These are phyloP conservation scores for Acheta domesticus DNA, from an alignment of 2,888 invertebrate species.

Conservation along the genomic window DNA sequence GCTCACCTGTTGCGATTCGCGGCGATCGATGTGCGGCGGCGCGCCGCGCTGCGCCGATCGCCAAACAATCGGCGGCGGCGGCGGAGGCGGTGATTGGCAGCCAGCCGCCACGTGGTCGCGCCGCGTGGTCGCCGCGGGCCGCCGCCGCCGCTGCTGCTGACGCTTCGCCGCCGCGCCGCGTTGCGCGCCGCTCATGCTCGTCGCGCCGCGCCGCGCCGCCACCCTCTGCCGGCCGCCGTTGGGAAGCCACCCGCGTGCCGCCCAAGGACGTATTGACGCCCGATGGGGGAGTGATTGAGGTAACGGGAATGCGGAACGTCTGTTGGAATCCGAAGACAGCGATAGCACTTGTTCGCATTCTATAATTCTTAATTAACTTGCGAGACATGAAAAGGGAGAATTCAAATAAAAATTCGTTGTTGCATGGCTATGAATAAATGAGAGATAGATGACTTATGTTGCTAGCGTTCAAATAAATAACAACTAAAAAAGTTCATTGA, in stretches of 20 bases:
- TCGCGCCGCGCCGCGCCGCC: background rate
- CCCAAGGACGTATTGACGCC: too few species aligned
- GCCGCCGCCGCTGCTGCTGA: background rate
- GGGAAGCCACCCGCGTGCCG: background rate
- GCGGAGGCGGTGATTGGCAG: slow-evolving; percentile 18
- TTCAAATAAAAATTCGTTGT: too few species aligned
- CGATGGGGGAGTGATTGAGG: too few species aligned
- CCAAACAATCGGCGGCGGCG: slow-evolving; percentile 7
- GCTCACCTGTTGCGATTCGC: slow-evolving; percentile 18
- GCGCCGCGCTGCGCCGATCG: slow-evolving; percentile 18
- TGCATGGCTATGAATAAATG: too few species aligned
- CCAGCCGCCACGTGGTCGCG: background rate
- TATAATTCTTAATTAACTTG: too few species aligned
- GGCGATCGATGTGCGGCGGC: background rate
- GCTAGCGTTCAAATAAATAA: too few species aligned
- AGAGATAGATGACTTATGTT: too few species aligned
- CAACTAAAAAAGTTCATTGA: too few species aligned
- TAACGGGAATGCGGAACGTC: too few species aligned
- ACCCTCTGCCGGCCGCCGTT: background rate
- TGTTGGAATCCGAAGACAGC: too few species aligned
- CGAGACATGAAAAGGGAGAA: too few species aligned
- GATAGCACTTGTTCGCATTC: too few species aligned
- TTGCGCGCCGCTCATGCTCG: background rate
- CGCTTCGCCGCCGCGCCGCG: background rate
- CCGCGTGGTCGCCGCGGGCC: background rate